Conservation (phyloP, 1,140 invertebrate species). For the Eueides isabella region DNA sequence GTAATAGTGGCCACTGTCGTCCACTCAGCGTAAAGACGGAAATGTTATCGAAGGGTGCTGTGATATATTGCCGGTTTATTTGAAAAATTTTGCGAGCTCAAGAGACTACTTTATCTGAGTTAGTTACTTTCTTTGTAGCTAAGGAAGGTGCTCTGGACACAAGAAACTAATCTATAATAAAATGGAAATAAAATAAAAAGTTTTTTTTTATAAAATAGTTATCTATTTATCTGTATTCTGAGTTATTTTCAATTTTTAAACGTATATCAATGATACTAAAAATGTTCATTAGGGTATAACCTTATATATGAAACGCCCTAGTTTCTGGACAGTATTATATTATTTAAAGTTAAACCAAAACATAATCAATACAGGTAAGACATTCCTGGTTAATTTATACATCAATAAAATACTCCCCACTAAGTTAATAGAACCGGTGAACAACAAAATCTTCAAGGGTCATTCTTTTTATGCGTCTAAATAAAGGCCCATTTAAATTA, state of each 20-base stretch:
- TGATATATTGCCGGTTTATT: slow-evolving; percentile 14
- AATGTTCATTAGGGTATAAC: too few relatives aligned
- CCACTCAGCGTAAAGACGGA: slow-evolving; percentile 9
- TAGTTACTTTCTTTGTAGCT: background rate
- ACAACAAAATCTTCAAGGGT: slow-evolving; percentile 6
- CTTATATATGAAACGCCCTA: too few relatives aligned
- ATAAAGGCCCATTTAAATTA: slow-evolving; percentile 21
- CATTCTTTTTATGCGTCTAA: background rate
- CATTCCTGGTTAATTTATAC: background rate
- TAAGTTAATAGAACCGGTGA: background rate
- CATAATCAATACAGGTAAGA: background rate
- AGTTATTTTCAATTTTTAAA: background rate
- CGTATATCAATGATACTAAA: too few relatives aligned
- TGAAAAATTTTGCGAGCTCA: slow-evolving; percentile 2
- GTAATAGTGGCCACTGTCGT: background rate
- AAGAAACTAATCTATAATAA: background rate
- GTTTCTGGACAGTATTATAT: too few relatives aligned
- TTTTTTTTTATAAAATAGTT: background rate
- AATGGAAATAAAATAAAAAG: background rate
- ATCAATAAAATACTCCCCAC: slow-evolving; percentile 11
- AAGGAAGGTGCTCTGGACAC: background rate
- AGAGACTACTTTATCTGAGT: background rate
- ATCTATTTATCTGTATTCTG: background rate
- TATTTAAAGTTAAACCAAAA: background rate
- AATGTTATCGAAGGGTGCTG: slow-evolving; percentile 8